A percentile compares a stretch with the other conserved stretches of the same genome.
phyloP scores from a whole-genome alignment of 2,113 vertebrate genomes.

The Hystrix brachyura region DNA sequence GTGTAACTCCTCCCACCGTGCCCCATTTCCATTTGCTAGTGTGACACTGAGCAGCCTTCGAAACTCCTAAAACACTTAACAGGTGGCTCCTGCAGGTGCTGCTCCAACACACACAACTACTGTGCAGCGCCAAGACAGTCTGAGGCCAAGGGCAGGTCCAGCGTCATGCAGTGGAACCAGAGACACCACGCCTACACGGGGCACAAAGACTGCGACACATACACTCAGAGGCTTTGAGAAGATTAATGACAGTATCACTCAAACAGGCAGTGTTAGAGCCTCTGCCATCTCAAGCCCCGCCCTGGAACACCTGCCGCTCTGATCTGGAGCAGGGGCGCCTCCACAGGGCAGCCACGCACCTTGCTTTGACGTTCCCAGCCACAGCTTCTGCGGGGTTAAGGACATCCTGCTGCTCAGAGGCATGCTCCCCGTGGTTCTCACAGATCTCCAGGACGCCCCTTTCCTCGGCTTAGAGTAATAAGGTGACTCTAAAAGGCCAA shows the following conservation, averaged over 20 bases:
- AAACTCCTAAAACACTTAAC: background rate
- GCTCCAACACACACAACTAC: background rate
- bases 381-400: conserved; percentile 86
- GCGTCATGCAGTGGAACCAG: background rate
- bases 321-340: background rate
- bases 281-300: background rate
- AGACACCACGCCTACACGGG: fast-evolving
- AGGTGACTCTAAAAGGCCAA: conserved; percentile 91
- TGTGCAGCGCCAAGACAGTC: background rate
- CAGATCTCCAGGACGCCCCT: conserved; percentile 88
- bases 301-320: fast-evolving
- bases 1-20: background rate
- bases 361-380: conserved; percentile 91
- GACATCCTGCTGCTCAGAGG: conserved; percentile 82
- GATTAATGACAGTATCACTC: background rate
- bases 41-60: no score
- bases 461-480: conserved; percentile 92
- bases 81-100: background rate
- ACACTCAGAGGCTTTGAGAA: background rate
- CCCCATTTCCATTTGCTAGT: background rate
- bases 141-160: background rate
- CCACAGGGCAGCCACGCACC: conserved; percentile 72
- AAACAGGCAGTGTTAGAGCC: fast-evolving
- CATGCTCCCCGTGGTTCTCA: conserved; percentile 83
- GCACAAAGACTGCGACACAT: no score